Percentiles rank a stretch among this genome's conserved stretches.
Evolutionary conservation across 2,797 vertebrate species (phyloP).

Genomic region (Lepus oiostolus): DNA sequence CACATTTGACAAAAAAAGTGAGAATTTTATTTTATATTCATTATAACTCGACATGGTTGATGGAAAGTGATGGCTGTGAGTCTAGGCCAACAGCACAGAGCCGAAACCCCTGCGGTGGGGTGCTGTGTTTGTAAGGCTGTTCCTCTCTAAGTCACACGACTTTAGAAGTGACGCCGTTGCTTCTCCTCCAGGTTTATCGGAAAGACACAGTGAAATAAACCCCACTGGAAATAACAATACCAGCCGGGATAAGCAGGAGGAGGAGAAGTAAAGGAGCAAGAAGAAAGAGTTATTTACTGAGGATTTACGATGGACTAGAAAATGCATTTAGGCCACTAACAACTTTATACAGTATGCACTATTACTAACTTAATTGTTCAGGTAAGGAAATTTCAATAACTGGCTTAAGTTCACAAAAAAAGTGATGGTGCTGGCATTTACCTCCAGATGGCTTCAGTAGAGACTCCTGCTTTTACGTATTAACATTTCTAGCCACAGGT

Average conservation of each 20-base stretch:
- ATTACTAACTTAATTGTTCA: background rate
- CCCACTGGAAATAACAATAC: background rate
- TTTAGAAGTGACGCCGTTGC: background rate
- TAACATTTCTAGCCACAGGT: background rate
- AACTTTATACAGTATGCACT: background rate
- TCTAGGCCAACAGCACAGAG: background rate
- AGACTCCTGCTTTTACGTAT: background rate
- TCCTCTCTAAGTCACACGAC: background rate
- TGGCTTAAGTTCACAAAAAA: background rate
- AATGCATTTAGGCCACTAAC: background rate
- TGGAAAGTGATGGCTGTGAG: background rate
- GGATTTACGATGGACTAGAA: background rate
- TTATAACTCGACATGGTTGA: background rate
- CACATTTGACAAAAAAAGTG: background rate
- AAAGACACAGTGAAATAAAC: constrained; percentile 10
- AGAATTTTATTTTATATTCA: background rate
- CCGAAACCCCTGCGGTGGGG: background rate
- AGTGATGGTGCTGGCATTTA: background rate
- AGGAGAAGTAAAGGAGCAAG: background rate
- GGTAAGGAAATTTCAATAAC: background rate
- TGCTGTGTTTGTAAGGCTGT: background rate
- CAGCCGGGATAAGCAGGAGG: background rate
- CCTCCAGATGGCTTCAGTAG: background rate
- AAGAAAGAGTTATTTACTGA: background rate
- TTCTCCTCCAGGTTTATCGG: background rate